A percentile compares a stretch with the other conserved stretches of the same genome.
Evolutionary conservation across 2,797 vertebrate species (phyloP).

Genomic region (Lindbergichthys nudifrons): DNA sequence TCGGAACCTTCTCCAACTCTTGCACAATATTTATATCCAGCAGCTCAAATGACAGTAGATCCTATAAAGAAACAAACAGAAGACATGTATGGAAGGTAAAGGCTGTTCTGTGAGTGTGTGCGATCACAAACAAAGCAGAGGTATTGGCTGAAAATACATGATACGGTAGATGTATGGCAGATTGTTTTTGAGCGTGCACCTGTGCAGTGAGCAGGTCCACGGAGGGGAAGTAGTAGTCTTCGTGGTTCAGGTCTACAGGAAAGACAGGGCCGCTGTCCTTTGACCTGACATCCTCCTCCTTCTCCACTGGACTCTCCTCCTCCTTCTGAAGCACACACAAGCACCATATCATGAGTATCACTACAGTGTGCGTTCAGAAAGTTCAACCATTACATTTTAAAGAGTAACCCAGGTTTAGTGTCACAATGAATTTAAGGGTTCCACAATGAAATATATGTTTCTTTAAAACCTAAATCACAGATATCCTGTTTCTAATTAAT

Average conservation of each 20-base stretch:
- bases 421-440: neutral
- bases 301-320: constrained; percentile 64
- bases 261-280: constrained; percentile 70
- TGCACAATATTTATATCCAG: constrained; percentile 98
- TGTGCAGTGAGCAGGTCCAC: constrained; percentile 97
- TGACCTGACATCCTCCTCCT: constrained; percentile 52
- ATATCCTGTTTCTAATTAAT: neutral
- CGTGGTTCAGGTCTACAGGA: constrained; percentile 80
- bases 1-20: constrained; percentile 94
- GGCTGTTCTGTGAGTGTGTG: neutral
- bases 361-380: neutral
- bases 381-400: too few relatives aligned
- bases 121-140: neutral
- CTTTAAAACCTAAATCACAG: neutral
- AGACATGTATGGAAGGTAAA: neutral
- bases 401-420: neutral
- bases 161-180: neutral
- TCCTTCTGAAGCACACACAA: constrained; percentile 73
- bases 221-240: constrained; percentile 93
- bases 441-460: neutral
- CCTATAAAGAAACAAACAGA: constrained; percentile 76
- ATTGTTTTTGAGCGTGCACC: constrained; percentile 76
- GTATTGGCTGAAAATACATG: neutral
- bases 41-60: constrained; percentile 96
- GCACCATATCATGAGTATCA: constrained; percentile 12